Evolutionary conservation across 2,113 vertebrate species (phyloP), one percentile per base, ranked within the genome.

Genomic region (Pycnonotus jocosus): DNA sequence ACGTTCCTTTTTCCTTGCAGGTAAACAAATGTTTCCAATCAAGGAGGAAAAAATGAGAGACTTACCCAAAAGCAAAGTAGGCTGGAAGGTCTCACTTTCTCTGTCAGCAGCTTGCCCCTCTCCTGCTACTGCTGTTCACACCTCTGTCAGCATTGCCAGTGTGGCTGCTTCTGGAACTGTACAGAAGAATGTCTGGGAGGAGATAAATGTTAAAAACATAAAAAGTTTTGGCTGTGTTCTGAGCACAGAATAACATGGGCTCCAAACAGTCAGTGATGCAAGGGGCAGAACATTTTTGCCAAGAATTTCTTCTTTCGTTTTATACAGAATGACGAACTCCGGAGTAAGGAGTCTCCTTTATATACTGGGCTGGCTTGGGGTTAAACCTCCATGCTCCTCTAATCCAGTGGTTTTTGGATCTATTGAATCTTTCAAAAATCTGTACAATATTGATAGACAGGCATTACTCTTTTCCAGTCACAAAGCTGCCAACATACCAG

Each of bases 311-410:
- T 57, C 12, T 88, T 38, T 28, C 6, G 3, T 70, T 80, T 76
- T 19, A 24, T 50, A 56, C 15, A 50, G 40, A 80, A 80, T 22
- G 69, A 23, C 4, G 3, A 20, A 2, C 23, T 72, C 33, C 25
- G 30, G 28, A 54, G 13, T 33, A 50, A 60, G 33, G 25, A 57
- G n/a, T 31, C 15, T 56, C 9, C 27, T 17, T 57, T 40, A 42
- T 0, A 1, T 24, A 45, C 28, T 38, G 28, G 24, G 19, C 28
- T 37, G 50, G 25, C 31, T 38, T 64, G 66, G 9, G 66, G 14
- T 80, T 48, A 42, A 88, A 48, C 16, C 7, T 21, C 0, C 0
- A 22, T 23, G 17, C 23, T 73, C 42, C 4, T 6, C 14, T 69
- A 58, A 48, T 54, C 16, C 35, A 50, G 10, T 11, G 5, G 2